Conservation (phyloP, 2,888 invertebrate species). For the Tenthredo distinguenda region DNA sequence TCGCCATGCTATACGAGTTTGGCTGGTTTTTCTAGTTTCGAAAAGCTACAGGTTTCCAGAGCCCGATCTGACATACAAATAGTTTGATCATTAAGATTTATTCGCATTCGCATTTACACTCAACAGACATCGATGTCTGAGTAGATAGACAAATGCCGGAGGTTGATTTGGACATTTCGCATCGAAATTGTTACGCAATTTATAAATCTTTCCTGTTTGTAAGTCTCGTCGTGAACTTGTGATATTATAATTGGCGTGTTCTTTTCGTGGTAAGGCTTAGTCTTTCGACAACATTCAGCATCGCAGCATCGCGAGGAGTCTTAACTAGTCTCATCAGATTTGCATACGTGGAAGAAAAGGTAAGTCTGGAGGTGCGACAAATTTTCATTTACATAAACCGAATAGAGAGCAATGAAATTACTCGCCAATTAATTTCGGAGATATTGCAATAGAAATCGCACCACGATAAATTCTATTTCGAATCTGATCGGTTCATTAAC, state of each 20-base stretch:
- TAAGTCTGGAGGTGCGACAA: background rate
- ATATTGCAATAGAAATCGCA: background rate
- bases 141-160: background rate
- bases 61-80: background rate
- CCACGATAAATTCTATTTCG: background rate
- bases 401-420: background rate
- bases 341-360: background rate
- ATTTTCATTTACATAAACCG: background rate
- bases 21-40: background rate
- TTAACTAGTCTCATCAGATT: background rate
- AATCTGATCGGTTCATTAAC: background rate
- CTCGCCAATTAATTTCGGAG: background rate
- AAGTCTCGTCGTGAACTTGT: constrained; percentile 17
- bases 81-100: constrained; percentile 9
- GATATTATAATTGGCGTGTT: constrained; percentile 36
- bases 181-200: constrained; percentile 13
- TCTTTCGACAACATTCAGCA: constrained; percentile 3
- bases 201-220: constrained; percentile 6
- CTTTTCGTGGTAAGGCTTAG: constrained; percentile 7
- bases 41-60: background rate
- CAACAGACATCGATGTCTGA: background rate
- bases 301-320: constrained; percentile 17
- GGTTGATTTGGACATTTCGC: background rate
- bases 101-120: background rate
- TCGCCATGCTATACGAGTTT: background rate